phyloP scores from a whole-genome alignment of 2,797 vertebrate genomes.

The Lacerta viridis region DNA sequence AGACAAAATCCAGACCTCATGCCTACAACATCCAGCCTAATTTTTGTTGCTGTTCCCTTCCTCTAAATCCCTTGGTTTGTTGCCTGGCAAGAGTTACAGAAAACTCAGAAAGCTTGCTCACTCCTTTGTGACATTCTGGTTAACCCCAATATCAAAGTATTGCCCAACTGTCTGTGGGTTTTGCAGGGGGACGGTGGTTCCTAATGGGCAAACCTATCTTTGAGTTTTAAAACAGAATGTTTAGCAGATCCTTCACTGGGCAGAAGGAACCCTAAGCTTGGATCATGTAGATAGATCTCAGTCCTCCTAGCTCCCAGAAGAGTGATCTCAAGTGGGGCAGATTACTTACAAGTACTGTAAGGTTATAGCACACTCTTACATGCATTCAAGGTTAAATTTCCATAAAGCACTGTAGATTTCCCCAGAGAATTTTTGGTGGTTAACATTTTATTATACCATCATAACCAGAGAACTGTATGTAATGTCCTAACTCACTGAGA shows the following conservation, averaged over 20 bases:
- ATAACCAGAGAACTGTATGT: neutral
- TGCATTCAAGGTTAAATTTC: neutral
- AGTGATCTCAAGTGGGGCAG: neutral
- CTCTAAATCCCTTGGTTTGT: too few relatives aligned
- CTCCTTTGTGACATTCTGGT: too few relatives aligned
- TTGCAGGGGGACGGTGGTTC: too few relatives aligned
- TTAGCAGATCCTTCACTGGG: neutral
- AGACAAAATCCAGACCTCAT: too few relatives aligned
- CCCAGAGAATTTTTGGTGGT: neutral
- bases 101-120: too few relatives aligned
- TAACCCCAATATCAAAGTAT: too few relatives aligned
- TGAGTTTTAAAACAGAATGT: neutral
- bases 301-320: neutral
- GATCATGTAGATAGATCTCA: neutral
- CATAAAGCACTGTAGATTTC: neutral
- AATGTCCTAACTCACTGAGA: neutral
- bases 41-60: too few relatives aligned
- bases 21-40: too few relatives aligned
- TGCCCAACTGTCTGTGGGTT: too few relatives aligned
- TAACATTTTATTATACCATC: neutral
- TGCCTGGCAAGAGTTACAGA: too few relatives aligned
- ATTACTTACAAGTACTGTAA: neutral
- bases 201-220: too few relatives aligned
- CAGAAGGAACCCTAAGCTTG: neutral
- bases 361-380: neutral